These are phyloP conservation scores for Sarcophaga caerulescens DNA, from an alignment of 2,888 invertebrate genomes.

Conservation along the genomic window DNA sequence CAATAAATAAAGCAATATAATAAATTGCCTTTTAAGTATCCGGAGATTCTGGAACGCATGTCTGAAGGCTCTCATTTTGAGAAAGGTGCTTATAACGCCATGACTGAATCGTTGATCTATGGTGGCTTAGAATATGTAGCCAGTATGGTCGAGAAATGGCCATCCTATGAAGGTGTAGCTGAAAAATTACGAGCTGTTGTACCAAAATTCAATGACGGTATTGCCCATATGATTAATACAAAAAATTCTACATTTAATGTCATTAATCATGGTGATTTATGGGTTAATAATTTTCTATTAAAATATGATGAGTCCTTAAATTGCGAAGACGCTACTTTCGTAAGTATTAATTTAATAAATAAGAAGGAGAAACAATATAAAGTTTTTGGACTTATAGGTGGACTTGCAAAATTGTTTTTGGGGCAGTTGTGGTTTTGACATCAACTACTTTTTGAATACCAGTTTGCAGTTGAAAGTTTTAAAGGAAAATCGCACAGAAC, in stretches of 20 bases:
- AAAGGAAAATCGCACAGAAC: slow-evolving; percentile 69
- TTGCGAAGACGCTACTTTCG: slow-evolving; percentile 70
- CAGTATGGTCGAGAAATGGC: slow-evolving; percentile 71
- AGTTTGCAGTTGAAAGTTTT: slow-evolving; percentile 75
- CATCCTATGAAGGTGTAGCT: slow-evolving; percentile 78
- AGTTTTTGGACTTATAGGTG: slow-evolving; percentile 70
- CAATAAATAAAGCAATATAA: not conserved
- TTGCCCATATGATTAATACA: slow-evolving; percentile 69
- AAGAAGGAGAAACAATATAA: not conserved
- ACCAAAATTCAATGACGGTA: slow-evolving; percentile 70
- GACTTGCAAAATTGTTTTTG: slow-evolving; percentile 78
- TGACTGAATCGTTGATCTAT: slow-evolving; percentile 65
- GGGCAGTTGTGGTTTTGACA: slow-evolving; percentile 77
- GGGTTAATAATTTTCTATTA: slow-evolving; percentile 82
- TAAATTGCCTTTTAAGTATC: slow-evolving; percentile 57
- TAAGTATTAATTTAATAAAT: slow-evolving; percentile 66
- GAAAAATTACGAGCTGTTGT: slow-evolving; percentile 75
- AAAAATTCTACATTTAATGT: slow-evolving; percentile 76
- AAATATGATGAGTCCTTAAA: slow-evolving; percentile 74
- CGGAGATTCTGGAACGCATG: slow-evolving; percentile 54
- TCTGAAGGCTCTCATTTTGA: slow-evolving; percentile 70
- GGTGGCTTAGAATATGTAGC: slow-evolving; percentile 70
- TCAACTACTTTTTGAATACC: slow-evolving; percentile 78
- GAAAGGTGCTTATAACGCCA: slow-evolving; percentile 63
- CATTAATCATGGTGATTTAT: slow-evolving; percentile 82